Evolutionary conservation across 2,797 vertebrate species (phyloP), one percentile per base, ranked within the genome.

Genomic region (Rallus crepitans): DNA sequence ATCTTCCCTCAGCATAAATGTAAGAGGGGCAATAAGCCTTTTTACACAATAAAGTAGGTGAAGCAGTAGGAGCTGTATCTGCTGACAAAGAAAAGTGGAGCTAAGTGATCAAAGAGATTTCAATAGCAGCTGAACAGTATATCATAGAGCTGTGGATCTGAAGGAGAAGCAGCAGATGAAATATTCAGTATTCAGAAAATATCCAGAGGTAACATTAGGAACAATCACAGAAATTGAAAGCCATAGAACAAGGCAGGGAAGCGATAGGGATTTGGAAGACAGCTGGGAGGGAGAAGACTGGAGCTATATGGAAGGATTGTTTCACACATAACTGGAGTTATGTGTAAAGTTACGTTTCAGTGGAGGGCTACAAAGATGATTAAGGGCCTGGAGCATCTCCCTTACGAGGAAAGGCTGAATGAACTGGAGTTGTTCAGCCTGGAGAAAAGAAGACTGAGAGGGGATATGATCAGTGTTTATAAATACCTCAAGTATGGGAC

Each of bases 41-140:
- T 77, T 91, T 75, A 69, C 35, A 84, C 73, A 93, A 81, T 84
- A 63, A 94, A 86, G 55, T 21, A 19, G 1, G 52, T 78, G 82
- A 87, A 42, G 52, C 70, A 76, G 70, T 12, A 76, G 33, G 55
- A 59, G 47, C 13, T 7, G 0, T 33, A 79, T 42, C 65, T 76
- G 50, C 82, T 93, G 82, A 88, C 87, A 90, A 78, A 84, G 61
- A 61, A 78, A 93, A 88, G n/a, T 33, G n/a, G 47, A 79, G 47
- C 37, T 95, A 76, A 94, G 73, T 48, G 80, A 90, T 95, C 85
- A 95, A 93, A 95, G 76, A 88, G 33, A 82, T 81, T 93, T 71
- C 76, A 90, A 16, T 25, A 86, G 80, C 77, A 90, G 82, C 59
- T 79, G 77, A 91, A 82, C n/a, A 57, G 56, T 45, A 15, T 42